These are phyloP conservation scores for Tretioscincus oriximinensis DNA, from an alignment of 2,113 vertebrate genomes.

Conservation along the genomic window DNA sequence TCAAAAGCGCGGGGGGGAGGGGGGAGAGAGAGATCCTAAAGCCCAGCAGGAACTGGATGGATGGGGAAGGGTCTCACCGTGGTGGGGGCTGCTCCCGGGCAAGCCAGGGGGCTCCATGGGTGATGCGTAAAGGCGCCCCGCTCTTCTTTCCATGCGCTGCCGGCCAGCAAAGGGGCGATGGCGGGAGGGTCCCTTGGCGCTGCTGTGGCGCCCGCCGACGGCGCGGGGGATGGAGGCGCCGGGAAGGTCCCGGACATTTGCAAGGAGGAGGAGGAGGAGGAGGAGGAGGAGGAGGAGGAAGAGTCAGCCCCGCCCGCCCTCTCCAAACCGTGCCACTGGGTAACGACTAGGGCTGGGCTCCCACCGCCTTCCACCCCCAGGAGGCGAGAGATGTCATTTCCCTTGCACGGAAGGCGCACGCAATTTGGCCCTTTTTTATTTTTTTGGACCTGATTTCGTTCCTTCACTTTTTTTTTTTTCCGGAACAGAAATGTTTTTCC, in stretches of 20 bases:
- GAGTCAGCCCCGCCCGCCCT: neutral
- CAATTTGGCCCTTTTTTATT: neutral
- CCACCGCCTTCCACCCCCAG: constrained; percentile 11
- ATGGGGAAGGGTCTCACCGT: neutral
- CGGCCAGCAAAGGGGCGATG: neutral
- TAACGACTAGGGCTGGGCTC: neutral
- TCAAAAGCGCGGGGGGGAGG: too few relatives aligned
- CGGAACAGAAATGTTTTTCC: too few relatives aligned
- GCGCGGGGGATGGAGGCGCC: neutral
- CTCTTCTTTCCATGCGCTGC: neutral
- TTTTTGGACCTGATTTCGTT: too few relatives aligned
- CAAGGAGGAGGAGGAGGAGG: neutral
- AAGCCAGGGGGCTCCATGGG: neutral
- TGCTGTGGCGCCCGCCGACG: neutral
- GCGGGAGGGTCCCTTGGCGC: neutral
- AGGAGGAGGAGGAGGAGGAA: neutral
- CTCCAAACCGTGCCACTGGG: neutral
- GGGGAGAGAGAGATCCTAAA: too few relatives aligned
- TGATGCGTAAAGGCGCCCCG: neutral
- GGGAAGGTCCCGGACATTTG: neutral
- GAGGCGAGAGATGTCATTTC: constrained; percentile 17
- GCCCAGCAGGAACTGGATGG: too few relatives aligned
- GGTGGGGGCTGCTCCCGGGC: neutral
- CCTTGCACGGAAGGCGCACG: neutral
- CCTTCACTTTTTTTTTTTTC: too few relatives aligned